Percentiles rank a stretch among this genome's conserved stretches.
phyloP scores from a whole-genome alignment of 64 coral and sea anemone species.

The Pocillopora damicornis region DNA sequence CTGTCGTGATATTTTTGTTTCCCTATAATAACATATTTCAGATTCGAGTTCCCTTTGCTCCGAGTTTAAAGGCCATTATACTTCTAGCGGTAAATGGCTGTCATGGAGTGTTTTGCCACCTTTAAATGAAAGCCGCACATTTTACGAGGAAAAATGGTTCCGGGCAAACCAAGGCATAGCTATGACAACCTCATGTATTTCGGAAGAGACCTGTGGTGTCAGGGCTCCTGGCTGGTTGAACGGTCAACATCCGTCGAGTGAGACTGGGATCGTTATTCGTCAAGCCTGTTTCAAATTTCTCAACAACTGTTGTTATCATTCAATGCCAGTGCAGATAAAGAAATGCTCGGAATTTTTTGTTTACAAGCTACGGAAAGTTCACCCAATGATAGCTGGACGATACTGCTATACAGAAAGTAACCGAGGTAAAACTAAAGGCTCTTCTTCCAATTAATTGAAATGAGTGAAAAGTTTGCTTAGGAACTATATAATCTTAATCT shows the following conservation, averaged over 20 bases:
- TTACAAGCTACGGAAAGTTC: constrained; percentile 1
- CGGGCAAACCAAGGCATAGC: neutral
- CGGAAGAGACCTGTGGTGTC: neutral
- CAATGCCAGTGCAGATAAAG: constrained; percentile 4
- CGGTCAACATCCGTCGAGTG: neutral
- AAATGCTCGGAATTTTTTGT: constrained; percentile 10
- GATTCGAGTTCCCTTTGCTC: neutral
- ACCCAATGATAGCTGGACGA: neutral
- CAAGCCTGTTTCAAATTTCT: neutral
- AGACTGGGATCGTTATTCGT: neutral
- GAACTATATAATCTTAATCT: too few relatives aligned
- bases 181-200: neutral
- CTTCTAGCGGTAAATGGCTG: neutral
- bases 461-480: too few relatives aligned
- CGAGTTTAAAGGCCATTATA: neutral
- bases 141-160: constrained; percentile 1
- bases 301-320: constrained; percentile 1
- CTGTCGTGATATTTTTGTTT: neutral
- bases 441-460: too few relatives aligned
- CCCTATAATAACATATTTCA: neutral
- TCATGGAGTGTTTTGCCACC: neutral
- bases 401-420: neutral
- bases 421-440: neutral
- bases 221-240: constrained; percentile 4
- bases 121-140: neutral